These are phyloP conservation scores for Polypterus senegalus DNA, from an alignment of 2,113 vertebrate species.

Conservation along the genomic window DNA sequence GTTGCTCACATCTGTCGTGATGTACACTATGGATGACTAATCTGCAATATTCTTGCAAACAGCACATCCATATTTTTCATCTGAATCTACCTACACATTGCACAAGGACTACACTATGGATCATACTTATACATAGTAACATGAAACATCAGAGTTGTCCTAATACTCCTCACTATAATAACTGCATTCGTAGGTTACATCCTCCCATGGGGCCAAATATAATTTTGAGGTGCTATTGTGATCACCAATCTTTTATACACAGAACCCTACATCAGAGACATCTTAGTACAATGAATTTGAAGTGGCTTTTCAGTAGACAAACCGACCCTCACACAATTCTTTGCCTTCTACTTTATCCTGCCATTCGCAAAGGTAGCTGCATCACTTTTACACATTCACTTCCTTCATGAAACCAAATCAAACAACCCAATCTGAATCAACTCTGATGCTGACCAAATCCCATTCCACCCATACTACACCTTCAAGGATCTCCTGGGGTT, in stretches of 20 bases:
- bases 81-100: conserved; percentile 13
- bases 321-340: conserved; percentile 3
- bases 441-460: conserved; percentile 22
- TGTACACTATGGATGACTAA: conserved; percentile 19
- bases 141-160: conserved; percentile 13
- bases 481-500: conserved; percentile 6
- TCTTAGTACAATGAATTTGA: conserved; percentile 14
- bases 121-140: conserved; percentile 15
- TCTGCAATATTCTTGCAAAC: conserved; percentile 12
- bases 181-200: conserved; percentile 20
- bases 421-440: conserved; percentile 12
- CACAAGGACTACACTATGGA: conserved; percentile 2
- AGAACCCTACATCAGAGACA: neutral
- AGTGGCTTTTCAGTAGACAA: conserved; percentile 18
- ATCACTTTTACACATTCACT: neutral
- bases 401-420: conserved; percentile 10
- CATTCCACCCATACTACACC: conserved; percentile 13
- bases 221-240: conserved; percentile 24
- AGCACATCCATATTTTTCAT: conserved; percentile 25
- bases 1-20: conserved; percentile 17
- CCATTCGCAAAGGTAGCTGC: neutral
- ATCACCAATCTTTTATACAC: conserved; percentile 27
- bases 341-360: conserved; percentile 12
- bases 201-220: conserved; percentile 27
- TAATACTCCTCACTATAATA: conserved; percentile 1